Conservation (phyloP, 2,888 invertebrate species). For the Pecten maximus region DNA sequence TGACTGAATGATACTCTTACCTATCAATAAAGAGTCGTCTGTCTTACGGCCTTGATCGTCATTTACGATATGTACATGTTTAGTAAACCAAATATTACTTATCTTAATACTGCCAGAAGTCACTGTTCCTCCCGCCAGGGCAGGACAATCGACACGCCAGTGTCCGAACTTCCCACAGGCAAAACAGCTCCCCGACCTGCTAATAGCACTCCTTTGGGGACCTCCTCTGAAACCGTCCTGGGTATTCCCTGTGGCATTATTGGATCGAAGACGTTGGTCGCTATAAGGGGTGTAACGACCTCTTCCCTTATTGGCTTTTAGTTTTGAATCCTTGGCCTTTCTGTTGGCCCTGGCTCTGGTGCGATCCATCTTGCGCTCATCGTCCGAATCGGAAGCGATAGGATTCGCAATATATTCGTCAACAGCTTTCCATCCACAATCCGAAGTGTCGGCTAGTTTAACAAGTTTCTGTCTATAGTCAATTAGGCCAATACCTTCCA, state of each 20-base stretch:
- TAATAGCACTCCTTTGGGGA: neutral
- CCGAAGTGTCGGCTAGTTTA: neutral
- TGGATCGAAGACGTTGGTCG: conserved; percentile 2
- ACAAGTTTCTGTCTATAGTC: neutral
- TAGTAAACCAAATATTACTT: neutral
- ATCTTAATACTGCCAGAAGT: neutral
- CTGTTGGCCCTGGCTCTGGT: conserved; percentile 21
- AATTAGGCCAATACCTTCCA: neutral
- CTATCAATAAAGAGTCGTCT: neutral
- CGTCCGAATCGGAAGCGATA: neutral
- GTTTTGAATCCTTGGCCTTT: neutral
- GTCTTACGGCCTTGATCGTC: neutral
- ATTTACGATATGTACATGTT: neutral
- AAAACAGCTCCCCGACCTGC: neutral
- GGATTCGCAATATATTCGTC: neutral
- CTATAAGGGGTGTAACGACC: neutral
- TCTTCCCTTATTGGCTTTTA: neutral
- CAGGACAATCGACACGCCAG: neutral
- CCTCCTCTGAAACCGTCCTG: neutral
- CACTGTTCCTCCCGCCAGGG: neutral
- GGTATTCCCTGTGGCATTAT: no score
- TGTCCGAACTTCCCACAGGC: neutral
- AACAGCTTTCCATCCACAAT: neutral
- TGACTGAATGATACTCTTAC: neutral
- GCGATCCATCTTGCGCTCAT: conserved; percentile 6